Percentiles rank a stretch among this genome's conserved stretches.
These are phyloP conservation scores for Rhodinocichla rosea DNA, from an alignment of 2,113 vertebrate species.

Conservation along the genomic window DNA sequence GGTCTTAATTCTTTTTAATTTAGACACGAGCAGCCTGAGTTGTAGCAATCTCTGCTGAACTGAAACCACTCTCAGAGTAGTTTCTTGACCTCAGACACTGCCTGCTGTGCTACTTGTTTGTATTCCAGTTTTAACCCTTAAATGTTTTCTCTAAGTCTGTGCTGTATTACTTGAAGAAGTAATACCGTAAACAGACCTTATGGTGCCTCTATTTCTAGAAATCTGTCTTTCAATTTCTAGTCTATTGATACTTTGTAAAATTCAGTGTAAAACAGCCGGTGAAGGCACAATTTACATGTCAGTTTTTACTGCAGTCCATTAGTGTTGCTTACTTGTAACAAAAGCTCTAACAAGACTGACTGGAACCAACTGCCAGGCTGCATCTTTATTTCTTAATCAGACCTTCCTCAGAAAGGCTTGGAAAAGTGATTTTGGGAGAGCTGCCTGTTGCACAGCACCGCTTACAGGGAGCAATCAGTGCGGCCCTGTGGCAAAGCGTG, in stretches of 20 bases:
- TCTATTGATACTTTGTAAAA: not conserved
- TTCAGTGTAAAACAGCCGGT: not conserved
- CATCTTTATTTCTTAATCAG: not conserved
- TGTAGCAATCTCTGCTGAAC: not conserved
- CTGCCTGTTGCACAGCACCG: not conserved
- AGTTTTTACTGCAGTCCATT: not conserved
- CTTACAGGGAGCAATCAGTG: not conserved
- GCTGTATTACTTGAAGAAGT: not conserved
- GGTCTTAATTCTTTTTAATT: not conserved
- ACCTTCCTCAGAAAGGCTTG: not conserved
- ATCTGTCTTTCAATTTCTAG: not conserved
- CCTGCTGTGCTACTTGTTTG: slow-evolving; percentile 4
- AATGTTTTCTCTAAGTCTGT: not conserved
- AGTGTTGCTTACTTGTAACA: not conserved
- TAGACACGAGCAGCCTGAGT: not conserved
- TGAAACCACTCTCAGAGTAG: not conserved
- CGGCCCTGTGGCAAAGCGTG: rapidly evolving
- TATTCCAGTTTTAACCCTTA: slow-evolving; percentile 5
- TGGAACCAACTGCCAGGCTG: not conserved
- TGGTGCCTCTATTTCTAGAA: not conserved
- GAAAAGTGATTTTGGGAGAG: not conserved
- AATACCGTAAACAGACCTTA: not conserved
- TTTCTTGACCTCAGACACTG: not conserved
- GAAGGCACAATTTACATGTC: not conserved
- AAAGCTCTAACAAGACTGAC: not conserved